phyloP scores from a whole-genome alignment of 53 echinoderm and acorn worm genomes.

The Astropecten irregularis region DNA sequence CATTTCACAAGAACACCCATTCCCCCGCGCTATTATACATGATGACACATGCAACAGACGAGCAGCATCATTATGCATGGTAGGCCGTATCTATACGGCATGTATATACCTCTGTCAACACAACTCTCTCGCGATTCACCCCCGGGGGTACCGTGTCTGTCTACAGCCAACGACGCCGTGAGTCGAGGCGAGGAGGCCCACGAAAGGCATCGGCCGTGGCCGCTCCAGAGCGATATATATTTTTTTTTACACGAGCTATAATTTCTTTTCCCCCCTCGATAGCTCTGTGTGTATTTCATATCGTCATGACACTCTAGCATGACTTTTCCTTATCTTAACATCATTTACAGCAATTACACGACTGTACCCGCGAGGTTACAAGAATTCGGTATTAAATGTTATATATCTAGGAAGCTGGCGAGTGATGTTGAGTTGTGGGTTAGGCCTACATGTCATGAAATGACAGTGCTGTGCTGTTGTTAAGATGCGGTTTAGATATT shows the following conservation, averaged over 20 bases:
- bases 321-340: background rate
- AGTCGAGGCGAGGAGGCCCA: constrained; percentile 27
- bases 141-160: constrained; percentile 41
- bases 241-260: background rate
- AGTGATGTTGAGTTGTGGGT: no score
- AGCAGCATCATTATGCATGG: background rate
- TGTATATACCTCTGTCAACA: constrained; percentile 35
- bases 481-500: no score
- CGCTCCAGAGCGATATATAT: constrained; percentile 2
- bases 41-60: background rate
- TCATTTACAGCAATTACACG: background rate
- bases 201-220: constrained; percentile 21
- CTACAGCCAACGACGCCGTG: constrained; percentile 41
- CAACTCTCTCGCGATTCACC: constrained; percentile 9
- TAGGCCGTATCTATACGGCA: background rate
- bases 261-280: background rate
- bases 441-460: no score
- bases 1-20: background rate
- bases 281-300: background rate
- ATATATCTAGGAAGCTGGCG: background rate
- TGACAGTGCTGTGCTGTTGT: no score
- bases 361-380: background rate
- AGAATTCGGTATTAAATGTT: background rate
- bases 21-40: background rate
- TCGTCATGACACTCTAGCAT: background rate